A percentile compares a stretch with the other conserved stretches of the same genome.
Conservation (phyloP, 2,797 vertebrate species). For the Dendrocincla tyrannina region DNA sequence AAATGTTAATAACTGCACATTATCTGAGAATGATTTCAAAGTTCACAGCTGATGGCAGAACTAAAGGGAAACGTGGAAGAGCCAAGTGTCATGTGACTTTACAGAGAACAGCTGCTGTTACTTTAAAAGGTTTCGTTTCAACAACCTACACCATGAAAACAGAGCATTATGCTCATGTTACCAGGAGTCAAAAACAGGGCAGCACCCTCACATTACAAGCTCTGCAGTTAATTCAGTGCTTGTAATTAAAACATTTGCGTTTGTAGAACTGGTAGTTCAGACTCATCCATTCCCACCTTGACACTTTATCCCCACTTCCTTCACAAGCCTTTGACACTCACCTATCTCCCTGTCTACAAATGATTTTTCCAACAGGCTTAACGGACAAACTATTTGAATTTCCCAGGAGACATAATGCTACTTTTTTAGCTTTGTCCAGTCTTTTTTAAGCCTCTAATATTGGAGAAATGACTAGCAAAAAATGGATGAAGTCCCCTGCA, state of each 20-base stretch:
- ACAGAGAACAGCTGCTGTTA: conserved; percentile 1
- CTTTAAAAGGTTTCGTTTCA: conserved; percentile 45
- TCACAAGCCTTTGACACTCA: neutral
- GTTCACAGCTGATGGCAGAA: neutral
- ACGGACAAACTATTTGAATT: neutral
- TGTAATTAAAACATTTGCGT: neutral
- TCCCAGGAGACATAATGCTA: neutral
- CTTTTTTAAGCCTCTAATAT: neutral
- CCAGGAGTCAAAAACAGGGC: neutral
- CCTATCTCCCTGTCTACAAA: neutral
- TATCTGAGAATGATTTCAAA: neutral
- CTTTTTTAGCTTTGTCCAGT: neutral
- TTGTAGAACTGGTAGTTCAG: neutral
- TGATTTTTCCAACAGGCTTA: neutral
- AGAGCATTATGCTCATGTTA: conserved; percentile 19
- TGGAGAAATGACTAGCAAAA: neutral
- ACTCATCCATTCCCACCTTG: neutral
- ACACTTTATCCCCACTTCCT: neutral
- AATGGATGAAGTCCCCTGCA: neutral
- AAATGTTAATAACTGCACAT: neutral
- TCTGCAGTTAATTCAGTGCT: neutral
- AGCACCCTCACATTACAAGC: neutral
- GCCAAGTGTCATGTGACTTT: neutral
- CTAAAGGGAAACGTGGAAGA: neutral
- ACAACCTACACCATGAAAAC: neutral